phyloP scores from a whole-genome alignment of 2,888 invertebrate species.

The Scaptomyza reducta region DNA sequence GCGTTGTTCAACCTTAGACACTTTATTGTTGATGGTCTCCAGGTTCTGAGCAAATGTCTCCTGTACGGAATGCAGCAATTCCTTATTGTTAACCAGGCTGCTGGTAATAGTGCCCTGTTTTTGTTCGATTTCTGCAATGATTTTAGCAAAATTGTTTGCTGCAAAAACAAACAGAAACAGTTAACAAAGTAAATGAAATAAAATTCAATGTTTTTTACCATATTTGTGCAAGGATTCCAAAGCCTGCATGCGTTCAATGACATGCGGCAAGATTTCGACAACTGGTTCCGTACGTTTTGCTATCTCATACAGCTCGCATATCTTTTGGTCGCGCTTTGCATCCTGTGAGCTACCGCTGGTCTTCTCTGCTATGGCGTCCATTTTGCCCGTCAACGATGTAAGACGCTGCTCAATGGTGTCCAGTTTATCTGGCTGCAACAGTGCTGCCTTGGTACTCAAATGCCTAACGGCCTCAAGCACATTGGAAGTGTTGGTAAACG shows the following conservation, averaged over 20 bases:
- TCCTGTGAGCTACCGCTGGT: conserved; percentile 86
- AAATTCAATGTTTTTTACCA: conserved; percentile 87
- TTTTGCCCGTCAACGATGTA: conserved; percentile 89
- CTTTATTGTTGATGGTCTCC: conserved; percentile 90
- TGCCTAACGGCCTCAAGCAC: conserved; percentile 91
- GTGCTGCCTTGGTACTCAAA: conserved; percentile 90
- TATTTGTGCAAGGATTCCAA: conserved; percentile 95
- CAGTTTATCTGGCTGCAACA: conserved; percentile 92
- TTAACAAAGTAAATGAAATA: neutral
- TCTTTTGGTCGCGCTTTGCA: conserved; percentile 88
- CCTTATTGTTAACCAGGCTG: conserved; percentile 91
- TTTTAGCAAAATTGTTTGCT: conserved; percentile 95
- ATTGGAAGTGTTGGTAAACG: conserved; percentile 83
- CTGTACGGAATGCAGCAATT: conserved; percentile 90
- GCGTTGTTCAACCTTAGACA: conserved; percentile 90
- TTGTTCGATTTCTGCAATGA: conserved; percentile 91
- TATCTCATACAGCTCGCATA: conserved; percentile 91
- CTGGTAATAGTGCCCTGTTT: conserved; percentile 89
- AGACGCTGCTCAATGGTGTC: conserved; percentile 93
- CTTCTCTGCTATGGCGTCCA: conserved; percentile 88
- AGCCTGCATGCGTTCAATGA: conserved; percentile 93
- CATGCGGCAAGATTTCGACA: conserved; percentile 90
- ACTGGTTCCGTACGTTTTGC: conserved; percentile 94
- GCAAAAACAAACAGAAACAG: conserved; percentile 67
- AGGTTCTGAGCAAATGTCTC: conserved; percentile 92